A percentile compares a stretch with the other conserved stretches of the same genome.
phyloP scores from a whole-genome alignment of 2,113 vertebrate genomes.

The Xenotilapia caudafasciata region DNA sequence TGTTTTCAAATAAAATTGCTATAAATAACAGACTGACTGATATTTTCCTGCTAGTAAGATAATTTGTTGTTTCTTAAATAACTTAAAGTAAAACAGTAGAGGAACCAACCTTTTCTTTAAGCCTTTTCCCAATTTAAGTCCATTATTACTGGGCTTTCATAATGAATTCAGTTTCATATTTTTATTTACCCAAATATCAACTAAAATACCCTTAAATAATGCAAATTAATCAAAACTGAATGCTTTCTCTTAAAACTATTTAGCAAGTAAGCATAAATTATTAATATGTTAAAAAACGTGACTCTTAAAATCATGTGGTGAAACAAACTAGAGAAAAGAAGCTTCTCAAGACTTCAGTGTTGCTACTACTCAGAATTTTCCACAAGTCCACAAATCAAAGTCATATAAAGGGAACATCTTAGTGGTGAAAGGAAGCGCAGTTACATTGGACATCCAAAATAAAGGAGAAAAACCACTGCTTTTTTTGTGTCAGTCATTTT shows the following conservation, averaged over 20 bases:
- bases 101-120: not conserved
- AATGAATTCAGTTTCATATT: not conserved
- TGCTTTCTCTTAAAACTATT: not conserved
- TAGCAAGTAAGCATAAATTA: not conserved
- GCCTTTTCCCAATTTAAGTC: not conserved
- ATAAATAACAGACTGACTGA: not conserved
- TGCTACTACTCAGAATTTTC: not conserved
- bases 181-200: not conserved
- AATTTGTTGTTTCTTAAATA: not conserved
- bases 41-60: not conserved
- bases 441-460: not conserved
- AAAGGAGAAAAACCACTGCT: not conserved
- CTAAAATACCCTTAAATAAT: not conserved
- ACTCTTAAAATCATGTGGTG: not conserved
- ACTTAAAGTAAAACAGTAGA: not conserved
- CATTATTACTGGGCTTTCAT: not conserved
- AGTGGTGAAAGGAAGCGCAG: not conserved
- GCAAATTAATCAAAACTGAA: not conserved
- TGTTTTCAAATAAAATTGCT: not conserved
- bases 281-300: not conserved
- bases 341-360: not conserved
- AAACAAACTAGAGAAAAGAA: not conserved
- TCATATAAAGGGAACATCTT: not conserved
- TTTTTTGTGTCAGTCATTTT: not conserved
- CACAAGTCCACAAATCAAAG: not conserved